A percentile compares a stretch with the other conserved stretches of the same genome.
Conservation (phyloP, 2,888 invertebrate genomes). For the Cyaniris semiargus region DNA sequence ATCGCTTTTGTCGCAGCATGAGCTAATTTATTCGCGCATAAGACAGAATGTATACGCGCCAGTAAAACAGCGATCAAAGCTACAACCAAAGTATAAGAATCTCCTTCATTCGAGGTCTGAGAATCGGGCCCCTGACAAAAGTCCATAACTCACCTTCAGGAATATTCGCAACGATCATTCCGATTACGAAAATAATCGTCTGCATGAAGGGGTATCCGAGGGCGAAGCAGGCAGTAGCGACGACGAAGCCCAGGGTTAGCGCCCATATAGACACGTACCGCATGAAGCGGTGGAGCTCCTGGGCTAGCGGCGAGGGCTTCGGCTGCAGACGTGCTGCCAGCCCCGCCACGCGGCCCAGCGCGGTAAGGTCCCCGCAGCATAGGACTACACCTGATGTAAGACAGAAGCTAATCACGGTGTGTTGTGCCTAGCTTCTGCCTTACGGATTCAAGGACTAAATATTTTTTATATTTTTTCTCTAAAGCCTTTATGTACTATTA, state of each 20-base stretch:
- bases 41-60: too few species aligned
- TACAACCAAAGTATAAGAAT: too few species aligned
- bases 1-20: too few species aligned
- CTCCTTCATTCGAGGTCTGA: too few species aligned
- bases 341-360: slow-evolving; percentile 96
- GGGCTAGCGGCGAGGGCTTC: slow-evolving; percentile 96
- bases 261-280: slow-evolving; percentile 96
- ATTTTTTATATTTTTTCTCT: too few species aligned
- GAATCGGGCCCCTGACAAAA: background rate
- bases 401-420: background rate
- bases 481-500: too few species aligned
- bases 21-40: too few species aligned
- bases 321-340: slow-evolving; percentile 94
- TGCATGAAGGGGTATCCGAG: slow-evolving; percentile 99
- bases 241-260: slow-evolving; percentile 92
- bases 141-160: slow-evolving; percentile 86
- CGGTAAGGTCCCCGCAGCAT: slow-evolving; percentile 89
- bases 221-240: slow-evolving; percentile 95
- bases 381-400: slow-evolving; percentile 84
- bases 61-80: background rate
- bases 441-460: too few species aligned
- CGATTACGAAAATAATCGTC: slow-evolving; percentile 97
- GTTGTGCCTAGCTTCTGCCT: too few species aligned
- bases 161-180: slow-evolving; percentile 99
- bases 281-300: slow-evolving; percentile 98